Percentiles rank a stretch among this genome's conserved stretches.
Conservation (phyloP, 2,797 vertebrate genomes). For the Mus minutoides region DNA sequence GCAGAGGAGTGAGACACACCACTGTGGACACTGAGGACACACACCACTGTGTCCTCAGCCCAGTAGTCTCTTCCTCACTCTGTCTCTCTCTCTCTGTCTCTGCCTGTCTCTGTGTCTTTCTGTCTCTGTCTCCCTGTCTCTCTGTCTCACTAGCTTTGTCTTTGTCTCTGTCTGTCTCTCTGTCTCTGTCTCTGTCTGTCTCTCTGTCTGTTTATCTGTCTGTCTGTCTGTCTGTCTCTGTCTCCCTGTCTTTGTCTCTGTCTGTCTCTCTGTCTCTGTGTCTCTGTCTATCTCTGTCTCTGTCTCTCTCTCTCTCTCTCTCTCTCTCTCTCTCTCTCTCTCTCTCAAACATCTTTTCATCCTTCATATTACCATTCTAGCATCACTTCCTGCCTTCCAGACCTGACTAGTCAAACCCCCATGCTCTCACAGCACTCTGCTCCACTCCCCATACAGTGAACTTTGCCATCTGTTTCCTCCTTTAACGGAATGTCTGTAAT, state of each 20-base stretch:
- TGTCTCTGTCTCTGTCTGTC: too few relatives aligned
- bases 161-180: too few relatives aligned
- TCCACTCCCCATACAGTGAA: background rate
- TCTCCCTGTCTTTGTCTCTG: too few relatives aligned
- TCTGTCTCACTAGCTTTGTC: too few relatives aligned
- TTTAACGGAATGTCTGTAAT: background rate
- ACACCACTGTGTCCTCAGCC: background rate
- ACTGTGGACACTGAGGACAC: too few relatives aligned
- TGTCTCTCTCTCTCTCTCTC: background rate
- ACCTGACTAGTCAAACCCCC: background rate
- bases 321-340: too few relatives aligned
- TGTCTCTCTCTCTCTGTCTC: background rate
- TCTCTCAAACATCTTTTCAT: background rate
- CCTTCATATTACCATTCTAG: background rate
- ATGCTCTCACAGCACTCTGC: background rate
- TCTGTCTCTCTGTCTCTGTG: too few relatives aligned
- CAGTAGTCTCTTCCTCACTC: background rate
- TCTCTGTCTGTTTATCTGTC: too few relatives aligned
- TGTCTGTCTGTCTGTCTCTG: too few relatives aligned
- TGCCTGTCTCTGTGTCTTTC: too few relatives aligned
- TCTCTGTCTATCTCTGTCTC: too few relatives aligned
- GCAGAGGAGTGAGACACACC: background rate
- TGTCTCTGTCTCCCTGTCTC: too few relatives aligned
- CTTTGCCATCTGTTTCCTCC: background rate
- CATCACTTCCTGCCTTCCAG: background rate